phyloP scores from a whole-genome alignment of 2,113 vertebrate species.

The Pomatorhinus ruficollis region DNA sequence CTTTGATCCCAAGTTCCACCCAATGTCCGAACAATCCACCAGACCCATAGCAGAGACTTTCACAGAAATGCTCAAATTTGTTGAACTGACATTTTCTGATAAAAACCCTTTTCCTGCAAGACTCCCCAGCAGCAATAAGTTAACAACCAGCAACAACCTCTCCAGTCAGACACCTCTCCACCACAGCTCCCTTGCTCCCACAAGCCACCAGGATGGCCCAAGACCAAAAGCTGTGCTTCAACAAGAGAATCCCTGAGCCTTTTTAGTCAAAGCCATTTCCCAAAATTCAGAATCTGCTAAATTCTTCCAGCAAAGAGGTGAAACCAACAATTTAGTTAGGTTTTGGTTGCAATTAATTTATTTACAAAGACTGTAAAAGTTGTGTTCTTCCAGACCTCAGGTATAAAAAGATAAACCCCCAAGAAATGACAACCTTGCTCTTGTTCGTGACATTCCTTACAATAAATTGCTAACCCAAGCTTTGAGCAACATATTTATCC shows the following conservation, averaged over 20 bases:
- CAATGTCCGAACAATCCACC: accelerated
- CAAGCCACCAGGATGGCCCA: neutral
- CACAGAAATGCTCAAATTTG: neutral
- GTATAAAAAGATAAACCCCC: neutral
- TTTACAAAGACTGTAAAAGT: neutral
- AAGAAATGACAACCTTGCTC: neutral
- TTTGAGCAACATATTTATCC: neutral
- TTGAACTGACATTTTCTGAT: neutral
- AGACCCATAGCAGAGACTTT: neutral
- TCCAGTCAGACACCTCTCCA: neutral
- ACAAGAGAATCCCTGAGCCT: neutral
- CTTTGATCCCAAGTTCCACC: neutral
- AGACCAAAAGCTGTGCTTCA: neutral
- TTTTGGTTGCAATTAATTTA: neutral
- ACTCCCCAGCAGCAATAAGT: neutral
- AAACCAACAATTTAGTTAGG: neutral
- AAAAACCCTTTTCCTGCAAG: neutral
- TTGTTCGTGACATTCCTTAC: neutral
- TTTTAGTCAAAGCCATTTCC: neutral
- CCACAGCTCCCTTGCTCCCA: neutral
- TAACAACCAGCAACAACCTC: neutral
- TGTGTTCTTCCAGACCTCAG: neutral
- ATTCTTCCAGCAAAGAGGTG: neutral
- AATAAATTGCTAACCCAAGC: neutral
- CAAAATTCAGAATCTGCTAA: neutral